Evolutionary conservation across 2,888 invertebrate species (phyloP).

Genomic region (Drosophila ezoana): DNA sequence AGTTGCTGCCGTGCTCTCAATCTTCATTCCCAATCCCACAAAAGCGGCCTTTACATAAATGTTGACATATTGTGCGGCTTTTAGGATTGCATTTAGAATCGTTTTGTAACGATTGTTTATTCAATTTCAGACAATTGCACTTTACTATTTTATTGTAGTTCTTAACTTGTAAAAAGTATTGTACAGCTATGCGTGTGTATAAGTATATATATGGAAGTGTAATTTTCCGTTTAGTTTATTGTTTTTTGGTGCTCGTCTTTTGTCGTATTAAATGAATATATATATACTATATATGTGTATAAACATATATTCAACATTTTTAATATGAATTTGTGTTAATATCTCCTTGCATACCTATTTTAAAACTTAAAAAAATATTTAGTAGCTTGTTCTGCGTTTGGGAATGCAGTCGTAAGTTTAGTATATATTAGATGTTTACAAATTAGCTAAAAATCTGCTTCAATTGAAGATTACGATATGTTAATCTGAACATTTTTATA

Average conservation of each 20-base stretch:
- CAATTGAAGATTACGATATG: too few relatives aligned
- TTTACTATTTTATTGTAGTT: background rate
- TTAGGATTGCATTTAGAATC: constrained; percentile 2
- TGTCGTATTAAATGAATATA: background rate
- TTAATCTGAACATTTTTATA: too few relatives aligned
- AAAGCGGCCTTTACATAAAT: constrained; percentile 62
- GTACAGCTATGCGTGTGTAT: background rate
- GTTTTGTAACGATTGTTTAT: constrained; percentile 4
- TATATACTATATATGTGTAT: background rate
- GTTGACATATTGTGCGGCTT: background rate
- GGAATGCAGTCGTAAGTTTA: too few relatives aligned
- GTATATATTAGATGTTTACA: too few relatives aligned
- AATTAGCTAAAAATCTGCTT: too few relatives aligned
- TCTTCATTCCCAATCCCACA: constrained; percentile 69
- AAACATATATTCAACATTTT: too few relatives aligned
- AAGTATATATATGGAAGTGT: background rate
- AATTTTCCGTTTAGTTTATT: background rate
- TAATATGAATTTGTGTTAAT: too few relatives aligned
- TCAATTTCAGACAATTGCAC: background rate
- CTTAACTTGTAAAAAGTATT: constrained; percentile 13
- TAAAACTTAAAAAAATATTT: too few relatives aligned
- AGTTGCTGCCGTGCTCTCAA: constrained; percentile 74
- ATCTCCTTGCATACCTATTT: too few relatives aligned
- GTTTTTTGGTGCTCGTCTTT: background rate
- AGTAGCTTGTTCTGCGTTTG: too few relatives aligned